phyloP scores from a whole-genome alignment of 2,888 invertebrate genomes.

The Eristalis intricaria region DNA sequence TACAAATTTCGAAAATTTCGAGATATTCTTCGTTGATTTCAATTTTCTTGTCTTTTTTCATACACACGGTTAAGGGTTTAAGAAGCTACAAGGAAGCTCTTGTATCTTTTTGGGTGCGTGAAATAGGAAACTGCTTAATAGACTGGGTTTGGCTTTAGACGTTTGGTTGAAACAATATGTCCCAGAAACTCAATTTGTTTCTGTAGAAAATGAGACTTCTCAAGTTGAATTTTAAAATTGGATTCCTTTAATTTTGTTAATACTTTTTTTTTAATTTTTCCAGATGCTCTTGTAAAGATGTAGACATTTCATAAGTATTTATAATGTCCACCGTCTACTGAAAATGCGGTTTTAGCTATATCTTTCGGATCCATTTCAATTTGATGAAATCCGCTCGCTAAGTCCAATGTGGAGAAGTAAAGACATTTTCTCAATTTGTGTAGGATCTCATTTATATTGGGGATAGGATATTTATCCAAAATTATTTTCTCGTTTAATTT shows the following conservation, averaged over 20 bases:
- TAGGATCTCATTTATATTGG: conserved; percentile 76
- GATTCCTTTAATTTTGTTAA: conserved; percentile 14
- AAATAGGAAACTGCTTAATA: conserved; percentile 71
- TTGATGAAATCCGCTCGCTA: conserved; percentile 76
- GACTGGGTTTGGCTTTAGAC: conserved; percentile 74
- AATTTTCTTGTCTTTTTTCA: conserved; percentile 36
- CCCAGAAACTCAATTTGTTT: conserved; percentile 41
- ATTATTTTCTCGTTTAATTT: too few species aligned
- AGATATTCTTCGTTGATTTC: background rate
- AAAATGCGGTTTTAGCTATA: conserved; percentile 31
- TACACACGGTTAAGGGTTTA: conserved; percentile 28
- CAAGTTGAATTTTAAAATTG: conserved; percentile 3
- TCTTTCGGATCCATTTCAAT: conserved; percentile 52
- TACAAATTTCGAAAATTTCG: conserved; percentile 17
- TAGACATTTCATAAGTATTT: conserved; percentile 46
- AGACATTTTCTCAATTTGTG: too few species aligned
- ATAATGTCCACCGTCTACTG: conserved; percentile 47
- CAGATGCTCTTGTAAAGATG: conserved; percentile 23
- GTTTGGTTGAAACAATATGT: conserved; percentile 73
- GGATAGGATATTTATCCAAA: conserved; percentile 69
- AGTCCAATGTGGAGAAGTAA: conserved; percentile 76
- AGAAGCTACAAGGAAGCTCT: conserved; percentile 56
- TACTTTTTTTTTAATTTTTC: conserved; percentile 12
- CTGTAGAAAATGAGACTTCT: conserved; percentile 33
- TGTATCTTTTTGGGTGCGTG: conserved; percentile 62